phyloP scores from a whole-genome alignment of 2,888 invertebrate genomes.

The Salpingus planirostris region DNA sequence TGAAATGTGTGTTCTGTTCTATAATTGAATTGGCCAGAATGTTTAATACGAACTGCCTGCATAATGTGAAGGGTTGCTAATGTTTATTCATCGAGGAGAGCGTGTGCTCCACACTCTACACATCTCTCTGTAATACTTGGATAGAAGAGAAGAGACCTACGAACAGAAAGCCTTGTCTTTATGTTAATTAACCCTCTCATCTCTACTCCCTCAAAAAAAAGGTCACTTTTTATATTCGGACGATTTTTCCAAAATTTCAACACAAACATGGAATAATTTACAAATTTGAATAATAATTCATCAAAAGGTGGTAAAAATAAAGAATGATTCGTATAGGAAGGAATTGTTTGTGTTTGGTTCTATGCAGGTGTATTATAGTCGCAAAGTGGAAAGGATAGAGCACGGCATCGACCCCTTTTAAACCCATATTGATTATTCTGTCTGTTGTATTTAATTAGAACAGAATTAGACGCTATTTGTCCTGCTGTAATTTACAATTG shows the following conservation, averaged over 20 bases:
- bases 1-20: constrained; percentile 38
- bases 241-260: no score
- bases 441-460: constrained; percentile 28
- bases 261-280: no score
- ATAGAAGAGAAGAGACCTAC: no score
- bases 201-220: no score
- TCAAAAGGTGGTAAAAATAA: no score
- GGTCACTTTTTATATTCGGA: no score
- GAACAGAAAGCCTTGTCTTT: constrained; percentile 21
- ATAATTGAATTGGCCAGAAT: constrained; percentile 42
- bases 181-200: constrained; percentile 25
- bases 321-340: no score
- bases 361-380: no score
- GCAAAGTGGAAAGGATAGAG: no score
- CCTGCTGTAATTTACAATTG: constrained; percentile 25
- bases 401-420: constrained; percentile 18
- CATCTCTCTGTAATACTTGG: constrained; percentile 12
- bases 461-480: constrained; percentile 25
- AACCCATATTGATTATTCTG: constrained; percentile 27
- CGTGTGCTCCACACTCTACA: constrained; percentile 17
- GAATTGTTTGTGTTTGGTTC: no score
- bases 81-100: constrained; percentile 36
- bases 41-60: constrained; percentile 39
- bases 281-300: no score
- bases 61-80: constrained; percentile 40